phyloP scores from a whole-genome alignment of 2,113 vertebrate genomes.

The Peucedramus taeniatus region DNA sequence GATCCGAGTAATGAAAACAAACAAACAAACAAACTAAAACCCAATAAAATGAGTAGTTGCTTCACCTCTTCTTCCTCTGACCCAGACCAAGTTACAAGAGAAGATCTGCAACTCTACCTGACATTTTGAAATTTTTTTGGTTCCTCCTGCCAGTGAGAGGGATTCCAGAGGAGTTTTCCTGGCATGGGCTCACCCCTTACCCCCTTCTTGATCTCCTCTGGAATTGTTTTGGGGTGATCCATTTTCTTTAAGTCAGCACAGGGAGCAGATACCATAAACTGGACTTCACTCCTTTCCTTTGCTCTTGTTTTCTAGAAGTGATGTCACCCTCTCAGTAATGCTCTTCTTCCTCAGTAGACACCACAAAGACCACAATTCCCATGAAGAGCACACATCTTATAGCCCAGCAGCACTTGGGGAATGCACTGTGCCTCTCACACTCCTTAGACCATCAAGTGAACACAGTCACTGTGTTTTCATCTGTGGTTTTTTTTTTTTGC shows the following conservation, averaged over 20 bases:
- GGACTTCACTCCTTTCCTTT: background rate
- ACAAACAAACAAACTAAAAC: background rate
- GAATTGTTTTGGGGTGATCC: background rate
- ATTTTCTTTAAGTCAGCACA: background rate
- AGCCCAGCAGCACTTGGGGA: background rate
- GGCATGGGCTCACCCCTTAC: background rate
- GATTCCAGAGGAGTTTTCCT: background rate
- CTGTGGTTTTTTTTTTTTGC: background rate
- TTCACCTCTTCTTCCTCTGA: background rate
- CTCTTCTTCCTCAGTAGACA: background rate
- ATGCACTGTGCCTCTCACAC: background rate
- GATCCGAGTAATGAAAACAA: background rate
- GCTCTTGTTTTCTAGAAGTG: constrained; percentile 23
- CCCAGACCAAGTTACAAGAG: background rate
- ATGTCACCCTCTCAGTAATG: constrained; percentile 11
- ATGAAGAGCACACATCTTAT: background rate
- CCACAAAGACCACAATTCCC: constrained; percentile 41
- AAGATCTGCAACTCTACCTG: background rate
- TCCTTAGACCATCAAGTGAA: background rate
- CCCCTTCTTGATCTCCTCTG: constrained; percentile 3
- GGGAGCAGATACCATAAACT: background rate
- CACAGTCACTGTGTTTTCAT: background rate
- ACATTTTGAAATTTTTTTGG: background rate
- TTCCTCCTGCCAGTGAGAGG: background rate
- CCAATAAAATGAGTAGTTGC: background rate